phyloP scores from a whole-genome alignment of 23 tunicate genomes.

The Ciona savignyi region DNA sequence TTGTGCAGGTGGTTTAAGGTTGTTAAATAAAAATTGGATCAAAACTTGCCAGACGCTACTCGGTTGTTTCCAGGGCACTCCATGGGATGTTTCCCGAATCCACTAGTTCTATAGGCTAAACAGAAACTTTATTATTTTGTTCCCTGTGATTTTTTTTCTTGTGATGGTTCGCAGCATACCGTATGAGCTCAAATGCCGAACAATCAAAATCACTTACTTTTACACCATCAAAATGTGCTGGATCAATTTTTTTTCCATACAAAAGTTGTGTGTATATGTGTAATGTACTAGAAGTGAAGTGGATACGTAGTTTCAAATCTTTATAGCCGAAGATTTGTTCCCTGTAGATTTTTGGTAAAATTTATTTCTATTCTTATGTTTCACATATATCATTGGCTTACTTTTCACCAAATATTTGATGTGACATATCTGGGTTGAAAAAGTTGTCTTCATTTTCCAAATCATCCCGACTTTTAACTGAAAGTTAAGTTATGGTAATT shows the following conservation, averaged over 20 bases:
- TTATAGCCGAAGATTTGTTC: constrained; percentile 95
- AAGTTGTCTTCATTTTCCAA: constrained; percentile 33
- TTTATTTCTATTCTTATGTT: no score
- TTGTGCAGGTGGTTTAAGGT: no score
- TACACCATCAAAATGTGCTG: constrained; percentile 51
- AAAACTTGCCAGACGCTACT: no score
- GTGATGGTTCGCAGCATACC: no score
- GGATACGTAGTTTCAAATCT: constrained; percentile 39
- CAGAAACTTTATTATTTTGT: background rate
- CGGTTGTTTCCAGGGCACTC: background rate
- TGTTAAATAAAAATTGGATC: no score
- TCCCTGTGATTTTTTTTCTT: no score
- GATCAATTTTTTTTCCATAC: constrained; percentile 40
- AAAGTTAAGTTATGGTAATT: no score
- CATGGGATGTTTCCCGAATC: background rate
- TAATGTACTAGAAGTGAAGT: constrained; percentile 52
- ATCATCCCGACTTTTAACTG: constrained; percentile 31
- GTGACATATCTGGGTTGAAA: constrained; percentile 93
- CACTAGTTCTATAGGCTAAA: background rate
- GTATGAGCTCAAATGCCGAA: no score
- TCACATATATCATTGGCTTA: no score
- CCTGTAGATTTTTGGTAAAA: constrained; percentile 10
- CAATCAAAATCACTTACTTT: constrained; percentile 28
- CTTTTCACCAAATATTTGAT: constrained; percentile 98
- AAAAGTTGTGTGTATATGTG: constrained; percentile 27